Percentiles rank a stretch among this genome's conserved stretches.
Conservation (phyloP, 64 coral and sea anemone species). For the Acropora tenuis region DNA sequence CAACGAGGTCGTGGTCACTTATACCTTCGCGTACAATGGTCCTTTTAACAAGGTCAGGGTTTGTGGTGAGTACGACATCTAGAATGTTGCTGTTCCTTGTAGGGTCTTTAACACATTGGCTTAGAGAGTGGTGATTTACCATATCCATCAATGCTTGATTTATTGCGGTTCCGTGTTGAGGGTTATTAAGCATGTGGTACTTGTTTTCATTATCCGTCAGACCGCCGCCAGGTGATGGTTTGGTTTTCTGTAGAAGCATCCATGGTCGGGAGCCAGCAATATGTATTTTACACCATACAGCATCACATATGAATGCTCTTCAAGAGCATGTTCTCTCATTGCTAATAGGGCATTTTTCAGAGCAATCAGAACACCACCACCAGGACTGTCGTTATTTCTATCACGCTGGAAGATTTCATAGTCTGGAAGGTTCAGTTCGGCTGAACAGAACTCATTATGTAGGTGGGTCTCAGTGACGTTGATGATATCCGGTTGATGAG, state of each 20-base stretch:
- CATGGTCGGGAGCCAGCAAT: slow-evolving; percentile 50
- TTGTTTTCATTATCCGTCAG: slow-evolving; percentile 40
- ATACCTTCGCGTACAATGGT: slow-evolving; percentile 29
- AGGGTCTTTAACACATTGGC: slow-evolving; percentile 39
- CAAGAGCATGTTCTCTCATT: slow-evolving; percentile 42
- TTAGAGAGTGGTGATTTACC: slow-evolving; percentile 39
- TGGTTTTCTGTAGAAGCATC: slow-evolving; percentile 69
- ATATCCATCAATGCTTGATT: slow-evolving; percentile 57
- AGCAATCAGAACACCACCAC: slow-evolving; percentile 53
- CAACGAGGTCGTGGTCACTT: slow-evolving; percentile 51
- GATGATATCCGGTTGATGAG: slow-evolving; percentile 58
- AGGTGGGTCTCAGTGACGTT: slow-evolving; percentile 58
- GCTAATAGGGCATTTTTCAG: slow-evolving; percentile 42
- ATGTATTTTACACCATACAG: slow-evolving; percentile 75
- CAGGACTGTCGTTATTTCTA: slow-evolving; percentile 24
- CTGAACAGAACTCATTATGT: not conserved
- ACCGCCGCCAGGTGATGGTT: slow-evolving; percentile 7
- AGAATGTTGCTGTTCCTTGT: slow-evolving; percentile 41
- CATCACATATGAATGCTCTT: no score
- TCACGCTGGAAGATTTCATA: slow-evolving; percentile 72
- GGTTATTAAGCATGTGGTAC: slow-evolving; percentile 41
- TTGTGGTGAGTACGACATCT: slow-evolving; percentile 37
- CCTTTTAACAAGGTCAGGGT: slow-evolving; percentile 27
- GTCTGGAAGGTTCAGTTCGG: slow-evolving; percentile 19
- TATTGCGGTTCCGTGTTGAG: slow-evolving; percentile 53